Conservation (phyloP, 2,888 invertebrate species). For the Lithodes maja region DNA sequence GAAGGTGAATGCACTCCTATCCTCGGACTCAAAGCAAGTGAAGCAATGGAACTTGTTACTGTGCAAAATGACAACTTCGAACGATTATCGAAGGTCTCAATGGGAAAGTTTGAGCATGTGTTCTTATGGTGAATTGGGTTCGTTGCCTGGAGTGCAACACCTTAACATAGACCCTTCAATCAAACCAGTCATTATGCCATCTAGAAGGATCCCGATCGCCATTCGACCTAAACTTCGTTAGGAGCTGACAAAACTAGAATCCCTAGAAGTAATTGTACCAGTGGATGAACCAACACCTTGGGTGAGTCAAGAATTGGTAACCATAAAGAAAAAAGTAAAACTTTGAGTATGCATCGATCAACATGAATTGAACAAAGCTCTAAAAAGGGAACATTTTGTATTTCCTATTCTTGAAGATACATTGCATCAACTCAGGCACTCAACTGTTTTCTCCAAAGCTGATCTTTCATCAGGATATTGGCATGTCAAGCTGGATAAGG, state of each 20-base stretch:
- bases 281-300: neutral
- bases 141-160: neutral
- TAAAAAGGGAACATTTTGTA: neutral
- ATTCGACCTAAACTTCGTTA: neutral
- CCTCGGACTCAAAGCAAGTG: neutral
- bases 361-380: conserved; percentile 24
- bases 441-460: conserved; percentile 2
- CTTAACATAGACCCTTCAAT: neutral
- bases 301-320: conserved; percentile 4
- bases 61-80: neutral
- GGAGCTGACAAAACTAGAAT: neutral
- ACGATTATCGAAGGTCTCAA: neutral
- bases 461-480: conserved; percentile 27
- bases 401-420: conserved; percentile 31
- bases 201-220: neutral
- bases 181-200: neutral
- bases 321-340: neutral
- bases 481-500: conserved; percentile 17
- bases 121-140: neutral
- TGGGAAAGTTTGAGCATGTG: neutral
- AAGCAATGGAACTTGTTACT: neutral
- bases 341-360: conserved; percentile 24
- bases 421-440: conserved; percentile 25
- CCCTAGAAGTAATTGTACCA: neutral
- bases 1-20: neutral